Evolutionary conservation across 2,113 vertebrate species (phyloP).

Genomic region (Heterochromis multidens): DNA sequence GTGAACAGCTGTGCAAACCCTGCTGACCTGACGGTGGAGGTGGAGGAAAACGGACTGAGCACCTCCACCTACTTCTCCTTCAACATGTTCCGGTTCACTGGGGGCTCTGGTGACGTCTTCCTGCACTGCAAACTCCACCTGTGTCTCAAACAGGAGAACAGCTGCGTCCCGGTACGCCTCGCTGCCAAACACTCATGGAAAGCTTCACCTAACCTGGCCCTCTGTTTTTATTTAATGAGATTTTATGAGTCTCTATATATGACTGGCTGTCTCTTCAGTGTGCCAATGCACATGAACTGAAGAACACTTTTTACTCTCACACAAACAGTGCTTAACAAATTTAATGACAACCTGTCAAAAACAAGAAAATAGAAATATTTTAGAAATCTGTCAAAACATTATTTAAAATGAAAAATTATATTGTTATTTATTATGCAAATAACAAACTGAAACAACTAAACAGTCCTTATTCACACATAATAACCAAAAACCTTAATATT

Average conservation of each 20-base stretch:
- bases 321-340: no score
- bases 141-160: background rate
- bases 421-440: no score
- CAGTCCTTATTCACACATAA: no score
- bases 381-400: no score
- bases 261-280: background rate
- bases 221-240: background rate
- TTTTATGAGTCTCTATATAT: background rate
- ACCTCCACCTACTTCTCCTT: conserved; percentile 28
- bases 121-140: conserved; percentile 24
- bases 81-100: conserved; percentile 28
- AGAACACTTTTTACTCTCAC: background rate
- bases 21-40: background rate
- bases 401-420: no score
- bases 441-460: no score
- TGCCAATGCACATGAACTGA: background rate
- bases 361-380: no score
- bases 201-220: background rate
- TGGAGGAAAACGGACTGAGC: background rate
- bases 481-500: no score
- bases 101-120: background rate
- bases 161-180: background rate
- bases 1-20: conserved; percentile 14
- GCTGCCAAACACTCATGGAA: background rate
- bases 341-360: no score